Percentiles rank a stretch among this genome's conserved stretches.
phyloP scores from a whole-genome alignment of 2,113 vertebrate genomes.

The Brachirus orientalis region DNA sequence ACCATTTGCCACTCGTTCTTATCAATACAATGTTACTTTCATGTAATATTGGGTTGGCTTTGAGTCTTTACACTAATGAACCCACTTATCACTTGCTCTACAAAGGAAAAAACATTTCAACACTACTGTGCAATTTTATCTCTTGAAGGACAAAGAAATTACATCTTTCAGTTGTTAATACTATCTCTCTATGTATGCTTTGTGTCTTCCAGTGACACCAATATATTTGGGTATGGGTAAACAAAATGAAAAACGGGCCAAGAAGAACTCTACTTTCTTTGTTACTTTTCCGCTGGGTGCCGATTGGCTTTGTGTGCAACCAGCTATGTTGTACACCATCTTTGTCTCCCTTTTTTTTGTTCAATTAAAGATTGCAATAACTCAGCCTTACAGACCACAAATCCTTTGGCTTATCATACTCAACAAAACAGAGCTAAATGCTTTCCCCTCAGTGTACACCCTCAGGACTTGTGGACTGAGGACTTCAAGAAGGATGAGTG shows the following conservation, averaged over 20 bases:
- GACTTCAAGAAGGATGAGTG: neutral
- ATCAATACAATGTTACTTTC: too few relatives aligned
- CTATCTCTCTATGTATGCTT: too few relatives aligned
- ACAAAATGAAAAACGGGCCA: constrained; percentile 22
- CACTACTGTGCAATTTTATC: too few relatives aligned
- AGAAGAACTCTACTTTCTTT: constrained; percentile 20
- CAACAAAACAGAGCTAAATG: constrained; percentile 10
- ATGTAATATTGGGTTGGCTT: too few relatives aligned
- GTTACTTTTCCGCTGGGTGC: constrained; percentile 15
- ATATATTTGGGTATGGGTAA: constrained; percentile 33
- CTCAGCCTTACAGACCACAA: constrained; percentile 5
- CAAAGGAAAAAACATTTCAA: too few relatives aligned
- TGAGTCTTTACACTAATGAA: too few relatives aligned
- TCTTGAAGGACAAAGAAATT: too few relatives aligned
- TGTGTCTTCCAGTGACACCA: neutral
- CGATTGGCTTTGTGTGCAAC: constrained; percentile 17
- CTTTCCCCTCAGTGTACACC: neutral
- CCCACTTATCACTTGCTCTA: too few relatives aligned
- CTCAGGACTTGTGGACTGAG: neutral
- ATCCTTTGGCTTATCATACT: constrained; percentile 23
- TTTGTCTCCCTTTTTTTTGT: constrained; percentile 35
- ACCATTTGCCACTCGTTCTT: too few relatives aligned
- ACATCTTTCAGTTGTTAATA: too few relatives aligned
- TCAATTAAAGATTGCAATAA: constrained; percentile 38
- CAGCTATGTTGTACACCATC: neutral